Evolutionary conservation across 2,113 vertebrate genomes (phyloP), one percentile per base, ranked within the genome.

Genomic region (Garra rufa): DNA sequence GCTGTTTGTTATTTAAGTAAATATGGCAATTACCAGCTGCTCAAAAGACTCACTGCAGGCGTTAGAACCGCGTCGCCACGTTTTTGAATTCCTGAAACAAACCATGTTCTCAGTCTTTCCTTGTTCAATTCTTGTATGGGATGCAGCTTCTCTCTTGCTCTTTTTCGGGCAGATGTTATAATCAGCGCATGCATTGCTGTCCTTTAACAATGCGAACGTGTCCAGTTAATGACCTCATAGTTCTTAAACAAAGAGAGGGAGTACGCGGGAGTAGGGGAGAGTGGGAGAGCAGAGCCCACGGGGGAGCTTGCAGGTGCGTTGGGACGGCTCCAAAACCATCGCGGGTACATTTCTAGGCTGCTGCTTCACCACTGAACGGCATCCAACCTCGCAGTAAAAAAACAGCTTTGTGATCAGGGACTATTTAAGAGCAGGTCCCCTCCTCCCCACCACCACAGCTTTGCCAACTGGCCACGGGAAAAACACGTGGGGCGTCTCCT

Each of bases 211-310:
- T 81, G 79, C 84, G 81, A 86, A 89, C 81, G 73, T 89, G 88
- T 92, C 89, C 89, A 90, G 88, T 84, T 91, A 90, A 91, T 91
- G 92, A 92, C 85, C 88, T 92, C 87, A 91, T 87, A 84, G 88
- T 83, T 82, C 84, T 87, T 84, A 85, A 88, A 84, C 59, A 85
- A 84, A 67, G 76, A 85, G 84, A 83, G 81, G 38, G 63, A 83
- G 76, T 83, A 65, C 2, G 59, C 50, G 41, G 15, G 84, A 83
- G 75, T 48, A 14, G 43, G 73, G 50, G 73, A 50, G n/a, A 26
- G 59, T 55, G 84, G 81, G 70, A 87, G 84, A 44, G 52, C 85
- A 73, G 76, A 71, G 88, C 82, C 73, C 74, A 79, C 67, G 85
- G 86, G 86, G 87, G 87, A 90, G 88, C 89, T 90, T 88, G 81